Percentiles rank a stretch among this genome's conserved stretches.
phyloP scores from a whole-genome alignment of 2,888 invertebrate genomes.

The Thera obeliscata region DNA sequence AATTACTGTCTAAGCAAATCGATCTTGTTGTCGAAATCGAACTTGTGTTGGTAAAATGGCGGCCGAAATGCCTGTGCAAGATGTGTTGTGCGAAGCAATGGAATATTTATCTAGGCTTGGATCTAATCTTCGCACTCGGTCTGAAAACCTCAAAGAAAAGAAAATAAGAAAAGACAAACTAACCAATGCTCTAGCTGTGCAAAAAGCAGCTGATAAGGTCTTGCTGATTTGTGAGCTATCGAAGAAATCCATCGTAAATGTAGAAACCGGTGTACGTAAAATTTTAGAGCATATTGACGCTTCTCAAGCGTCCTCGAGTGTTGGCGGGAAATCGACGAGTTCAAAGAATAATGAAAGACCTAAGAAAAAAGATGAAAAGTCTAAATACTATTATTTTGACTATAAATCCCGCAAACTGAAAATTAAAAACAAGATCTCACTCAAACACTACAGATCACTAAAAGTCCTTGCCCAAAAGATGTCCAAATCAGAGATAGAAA shows the following conservation, averaged over 20 bases:
- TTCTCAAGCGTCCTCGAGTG: slow-evolving; percentile 48
- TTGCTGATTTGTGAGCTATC: slow-evolving; percentile 76
- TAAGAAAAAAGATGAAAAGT: slow-evolving; percentile 20
- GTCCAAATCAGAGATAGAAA: slow-evolving; percentile 56
- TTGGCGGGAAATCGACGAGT: slow-evolving; percentile 50
- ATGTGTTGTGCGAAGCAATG: slow-evolving; percentile 74
- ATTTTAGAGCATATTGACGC: slow-evolving; percentile 58
- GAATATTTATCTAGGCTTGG: slow-evolving; percentile 79
- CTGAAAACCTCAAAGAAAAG: slow-evolving; percentile 69
- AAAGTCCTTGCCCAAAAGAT: slow-evolving; percentile 63
- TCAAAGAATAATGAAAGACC: slow-evolving; percentile 19
- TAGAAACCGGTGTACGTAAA: slow-evolving; percentile 69
- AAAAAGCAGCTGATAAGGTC: slow-evolving; percentile 74
- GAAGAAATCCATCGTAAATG: slow-evolving; percentile 76
- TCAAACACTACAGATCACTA: slow-evolving; percentile 68
- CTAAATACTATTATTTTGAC: slow-evolving; percentile 56
- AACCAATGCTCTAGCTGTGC: slow-evolving; percentile 69
- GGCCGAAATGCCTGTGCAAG: slow-evolving; percentile 68
- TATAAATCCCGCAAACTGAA: slow-evolving; percentile 60
- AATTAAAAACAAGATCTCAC: slow-evolving; percentile 62
- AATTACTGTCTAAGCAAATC: background rate
- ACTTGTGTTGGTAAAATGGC: slow-evolving; percentile 61
- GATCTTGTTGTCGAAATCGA: background rate
- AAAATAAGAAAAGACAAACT: slow-evolving; percentile 68
- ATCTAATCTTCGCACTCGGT: slow-evolving; percentile 68